Evolutionary conservation across 2,113 vertebrate species (phyloP).

Genomic region (Barnardius zonarius): DNA sequence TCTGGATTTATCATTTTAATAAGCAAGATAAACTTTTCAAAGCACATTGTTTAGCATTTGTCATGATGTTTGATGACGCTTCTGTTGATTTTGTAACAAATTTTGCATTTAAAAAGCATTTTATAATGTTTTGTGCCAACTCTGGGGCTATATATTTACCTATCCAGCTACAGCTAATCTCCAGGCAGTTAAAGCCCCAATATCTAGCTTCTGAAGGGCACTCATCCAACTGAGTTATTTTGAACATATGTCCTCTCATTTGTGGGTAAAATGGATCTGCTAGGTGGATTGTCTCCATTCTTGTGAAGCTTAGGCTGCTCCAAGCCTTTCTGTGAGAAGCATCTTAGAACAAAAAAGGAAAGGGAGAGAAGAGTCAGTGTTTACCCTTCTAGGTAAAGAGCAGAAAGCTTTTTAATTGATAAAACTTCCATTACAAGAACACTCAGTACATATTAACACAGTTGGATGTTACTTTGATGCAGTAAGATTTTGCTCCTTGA

Average conservation of each 20-base stretch:
- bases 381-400: neutral
- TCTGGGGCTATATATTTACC: neutral
- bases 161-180: neutral
- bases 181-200: neutral
- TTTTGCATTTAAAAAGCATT: neutral
- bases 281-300: neutral
- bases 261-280: neutral
- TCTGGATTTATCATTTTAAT: constrained; percentile 10
- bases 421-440: neutral
- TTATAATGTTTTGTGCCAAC: neutral
- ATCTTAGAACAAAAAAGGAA: neutral
- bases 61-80: neutral
- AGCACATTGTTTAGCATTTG: neutral
- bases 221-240: neutral
- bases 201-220: neutral
- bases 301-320: neutral
- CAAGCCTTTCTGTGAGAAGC: neutral
- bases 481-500: neutral
- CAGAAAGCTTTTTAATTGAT: neutral
- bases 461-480: neutral
- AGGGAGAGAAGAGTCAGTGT: neutral
- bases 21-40: constrained; percentile 21
- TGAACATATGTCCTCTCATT: neutral
- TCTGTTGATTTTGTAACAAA: neutral
- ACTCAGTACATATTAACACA: neutral